phyloP scores from a whole-genome alignment of 2,888 invertebrate genomes.

The Diarsia brunnea region DNA sequence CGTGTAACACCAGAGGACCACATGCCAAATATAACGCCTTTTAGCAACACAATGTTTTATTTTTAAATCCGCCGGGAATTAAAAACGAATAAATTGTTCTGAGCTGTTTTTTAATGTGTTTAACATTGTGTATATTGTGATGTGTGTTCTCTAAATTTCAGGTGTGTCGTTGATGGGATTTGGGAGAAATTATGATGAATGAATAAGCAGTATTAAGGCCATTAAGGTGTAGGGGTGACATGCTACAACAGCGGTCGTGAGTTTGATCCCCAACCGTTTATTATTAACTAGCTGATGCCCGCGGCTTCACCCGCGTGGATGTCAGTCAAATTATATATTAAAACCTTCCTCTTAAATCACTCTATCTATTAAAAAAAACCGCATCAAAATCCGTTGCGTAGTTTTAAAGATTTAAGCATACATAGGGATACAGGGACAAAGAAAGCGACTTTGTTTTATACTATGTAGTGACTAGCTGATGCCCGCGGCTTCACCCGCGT shows the following conservation, averaged over 20 bases:
- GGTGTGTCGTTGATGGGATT: slow-evolving; percentile 13
- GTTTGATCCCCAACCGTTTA: neutral
- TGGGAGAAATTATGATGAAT: slow-evolving; percentile 30
- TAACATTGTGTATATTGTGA: neutral
- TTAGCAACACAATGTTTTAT: slow-evolving; percentile 31
- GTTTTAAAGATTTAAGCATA: no score
- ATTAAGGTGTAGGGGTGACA: neutral
- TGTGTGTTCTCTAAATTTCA: slow-evolving; percentile 10
- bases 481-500: no score
- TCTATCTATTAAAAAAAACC: no score
- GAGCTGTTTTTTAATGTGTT: slow-evolving; percentile 17
- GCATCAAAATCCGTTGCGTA: no score
- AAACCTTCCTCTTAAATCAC: no score
- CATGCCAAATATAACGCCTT: slow-evolving; percentile 29
- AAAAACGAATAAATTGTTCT: slow-evolving; percentile 39
- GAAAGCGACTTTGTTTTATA: no score
- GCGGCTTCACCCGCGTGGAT: no score
- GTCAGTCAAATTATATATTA: no score
- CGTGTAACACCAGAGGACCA: slow-evolving; percentile 38
- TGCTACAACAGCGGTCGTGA: neutral
- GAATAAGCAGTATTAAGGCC: neutral
- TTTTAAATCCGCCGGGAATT: slow-evolving; percentile 23
- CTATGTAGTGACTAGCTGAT: no score
- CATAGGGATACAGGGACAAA: no score
- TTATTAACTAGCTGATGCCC: no score